Evolutionary conservation across 2,797 vertebrate species (phyloP), one percentile per base, ranked within the genome.

Genomic region (Anguilla obscura): DNA sequence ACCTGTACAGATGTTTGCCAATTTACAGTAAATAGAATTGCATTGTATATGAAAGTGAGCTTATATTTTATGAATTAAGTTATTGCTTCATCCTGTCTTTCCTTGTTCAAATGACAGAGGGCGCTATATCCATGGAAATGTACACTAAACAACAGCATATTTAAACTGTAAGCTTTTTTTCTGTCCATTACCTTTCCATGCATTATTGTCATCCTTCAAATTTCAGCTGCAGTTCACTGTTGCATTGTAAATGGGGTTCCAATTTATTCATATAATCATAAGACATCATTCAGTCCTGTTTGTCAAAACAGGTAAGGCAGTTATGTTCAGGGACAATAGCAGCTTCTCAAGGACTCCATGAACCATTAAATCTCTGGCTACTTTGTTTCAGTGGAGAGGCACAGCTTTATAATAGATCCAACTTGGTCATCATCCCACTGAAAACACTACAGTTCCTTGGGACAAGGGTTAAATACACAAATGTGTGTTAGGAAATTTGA

Each of bases 121-220:
- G 87, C 40, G 87, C 80, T 79, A 48, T 33, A 45, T 30, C 76
- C 71, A 18, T 56, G 58, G 45, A 84, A 58, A 66, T 8, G 21
- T 8, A 24, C 58, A 18, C 1, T 24, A 69, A 24, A 27, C 3
- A 69, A 4, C 27, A 16, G 8, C 30, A 3, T 58, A 58, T 58
- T 58, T 14, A 58, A 58, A 16, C 16, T 58, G 56, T 3, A 54
- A 63, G 60, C 5, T 18, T 63, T 24, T 63, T 63, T 63, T n/a
- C 40, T 63, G 24, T 63, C 24, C 24, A 63, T 54, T 10, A 54
- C 52, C 52, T 14, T 14, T 54, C 52, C 52, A 16, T 58, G 14
- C 3, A 16, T 58, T 58, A 21, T 58, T 58, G 56, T 58, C 56
- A 58, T 58, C 56, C 56, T 58, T 16, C 0, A 58, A 16, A 58